phyloP scores from a whole-genome alignment of 2,888 invertebrate species.

The Oegoconia quadripuncta region DNA sequence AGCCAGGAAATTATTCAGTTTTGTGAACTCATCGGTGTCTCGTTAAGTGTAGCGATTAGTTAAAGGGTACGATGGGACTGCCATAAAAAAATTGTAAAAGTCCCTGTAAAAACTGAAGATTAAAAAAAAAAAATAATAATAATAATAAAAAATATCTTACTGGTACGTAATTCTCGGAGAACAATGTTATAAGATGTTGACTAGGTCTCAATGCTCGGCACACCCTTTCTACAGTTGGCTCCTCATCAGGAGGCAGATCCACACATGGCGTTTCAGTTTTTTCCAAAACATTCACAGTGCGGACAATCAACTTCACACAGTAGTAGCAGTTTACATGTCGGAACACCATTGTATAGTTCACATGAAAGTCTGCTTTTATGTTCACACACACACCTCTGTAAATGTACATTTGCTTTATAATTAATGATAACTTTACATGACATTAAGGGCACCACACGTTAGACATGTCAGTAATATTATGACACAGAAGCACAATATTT shows the following conservation, averaged over 20 bases:
- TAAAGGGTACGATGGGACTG: no score
- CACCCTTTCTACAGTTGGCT: slow-evolving; percentile 86
- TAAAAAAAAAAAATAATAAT: no score
- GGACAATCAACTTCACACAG: slow-evolving; percentile 90
- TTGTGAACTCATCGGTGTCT: no score
- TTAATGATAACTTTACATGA: no score
- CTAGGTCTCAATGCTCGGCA: slow-evolving; percentile 87
- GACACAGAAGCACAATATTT: no score
- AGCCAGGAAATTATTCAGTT: no score
- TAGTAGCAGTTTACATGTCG: slow-evolving; percentile 85
- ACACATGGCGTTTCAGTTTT: slow-evolving; percentile 93
- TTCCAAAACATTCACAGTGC: slow-evolving; percentile 93
- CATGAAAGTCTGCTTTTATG: slow-evolving; percentile 85
- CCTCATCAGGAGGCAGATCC: slow-evolving; percentile 80
- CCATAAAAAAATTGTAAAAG: no score
- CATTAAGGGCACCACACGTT: no score
- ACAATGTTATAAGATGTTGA: slow-evolving; percentile 90
- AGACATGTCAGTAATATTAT: no score
- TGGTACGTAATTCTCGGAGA: slow-evolving; percentile 93
- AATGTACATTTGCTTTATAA: no score
- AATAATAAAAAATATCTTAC: slow-evolving; percentile 58
- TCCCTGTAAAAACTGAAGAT: no score
- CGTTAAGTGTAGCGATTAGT: no score
- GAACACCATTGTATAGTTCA: slow-evolving; percentile 93
- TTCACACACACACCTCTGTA: slow-evolving; percentile 85